Evolutionary conservation across 2,888 invertebrate species (phyloP).

Genomic region (Epinotia bilunana): DNA sequence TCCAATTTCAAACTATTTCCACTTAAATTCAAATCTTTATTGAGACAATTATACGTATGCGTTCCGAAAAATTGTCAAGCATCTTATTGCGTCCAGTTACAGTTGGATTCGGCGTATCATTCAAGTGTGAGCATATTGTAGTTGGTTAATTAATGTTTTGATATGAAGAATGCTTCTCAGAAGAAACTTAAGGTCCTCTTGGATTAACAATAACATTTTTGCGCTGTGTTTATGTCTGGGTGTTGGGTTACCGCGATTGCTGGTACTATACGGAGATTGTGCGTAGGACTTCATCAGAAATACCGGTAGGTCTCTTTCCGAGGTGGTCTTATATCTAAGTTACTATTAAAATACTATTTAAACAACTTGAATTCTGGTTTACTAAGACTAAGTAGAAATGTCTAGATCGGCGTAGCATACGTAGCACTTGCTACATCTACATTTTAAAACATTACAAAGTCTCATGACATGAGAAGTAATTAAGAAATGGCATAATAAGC

Average conservation of each 20-base stretch:
- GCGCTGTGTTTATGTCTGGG: slow-evolving; percentile 67
- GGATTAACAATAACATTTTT: slow-evolving; percentile 72
- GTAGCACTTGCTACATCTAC: slow-evolving; percentile 21
- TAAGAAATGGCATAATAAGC: slow-evolving; percentile 13
- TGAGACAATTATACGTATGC: slow-evolving; percentile 52
- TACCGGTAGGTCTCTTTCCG: slow-evolving; percentile 58
- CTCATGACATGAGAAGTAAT: slow-evolving; percentile 18
- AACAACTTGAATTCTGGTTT: not conserved
- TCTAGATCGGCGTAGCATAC: slow-evolving; percentile 23
- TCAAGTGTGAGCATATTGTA: slow-evolving; percentile 43
- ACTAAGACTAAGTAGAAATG: not conserved
- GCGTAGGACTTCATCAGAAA: slow-evolving; percentile 67
- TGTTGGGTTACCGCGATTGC: slow-evolving; percentile 67
- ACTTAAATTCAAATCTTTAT: slow-evolving; percentile 72
- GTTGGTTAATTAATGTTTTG: slow-evolving; percentile 59
- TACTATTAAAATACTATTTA: not conserved
- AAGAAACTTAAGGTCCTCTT: slow-evolving; percentile 68
- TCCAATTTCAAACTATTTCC: slow-evolving; percentile 72
- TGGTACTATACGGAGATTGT: slow-evolving; percentile 73
- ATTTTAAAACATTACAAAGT: slow-evolving; percentile 14
- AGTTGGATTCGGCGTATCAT: slow-evolving; percentile 30
- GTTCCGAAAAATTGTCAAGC: slow-evolving; percentile 15
- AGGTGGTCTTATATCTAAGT: slow-evolving; percentile 56
- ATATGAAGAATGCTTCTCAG: slow-evolving; percentile 66
- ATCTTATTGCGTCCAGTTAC: slow-evolving; percentile 21